Percentiles rank a stretch among this genome's conserved stretches.
Conservation (phyloP, 2,797 vertebrate genomes). For the Momotus momota region DNA sequence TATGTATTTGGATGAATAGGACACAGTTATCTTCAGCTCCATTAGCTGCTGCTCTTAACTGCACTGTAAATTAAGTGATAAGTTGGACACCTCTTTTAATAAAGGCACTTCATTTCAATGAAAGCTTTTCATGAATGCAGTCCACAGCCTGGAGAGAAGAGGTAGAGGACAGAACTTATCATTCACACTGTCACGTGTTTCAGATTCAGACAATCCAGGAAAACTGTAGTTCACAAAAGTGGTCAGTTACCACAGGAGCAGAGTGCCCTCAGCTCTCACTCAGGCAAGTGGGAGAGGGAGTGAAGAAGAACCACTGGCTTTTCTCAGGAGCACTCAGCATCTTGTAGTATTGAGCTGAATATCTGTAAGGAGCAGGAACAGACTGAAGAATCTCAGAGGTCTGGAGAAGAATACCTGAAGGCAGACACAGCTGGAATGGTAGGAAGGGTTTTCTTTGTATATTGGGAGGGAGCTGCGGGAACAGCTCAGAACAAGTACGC, state of each 20-base stretch:
- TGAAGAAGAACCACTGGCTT: background rate
- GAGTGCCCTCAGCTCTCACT: background rate
- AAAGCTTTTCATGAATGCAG: background rate
- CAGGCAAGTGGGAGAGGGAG: background rate
- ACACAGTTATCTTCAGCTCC: background rate
- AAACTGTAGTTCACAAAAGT: background rate
- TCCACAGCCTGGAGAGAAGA: background rate
- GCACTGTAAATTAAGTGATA: background rate
- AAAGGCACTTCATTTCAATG: background rate
- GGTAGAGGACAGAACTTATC: background rate
- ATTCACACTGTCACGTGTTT: background rate
- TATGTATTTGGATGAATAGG: background rate
- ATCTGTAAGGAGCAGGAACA: slow-evolving; percentile 16
- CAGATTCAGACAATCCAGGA: slow-evolving; percentile 31
- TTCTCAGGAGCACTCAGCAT: slow-evolving; percentile 25
- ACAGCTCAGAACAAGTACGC: background rate
- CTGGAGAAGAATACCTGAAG: slow-evolving; percentile 30
- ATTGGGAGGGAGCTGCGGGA: background rate
- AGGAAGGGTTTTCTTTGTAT: slow-evolving; percentile 52
- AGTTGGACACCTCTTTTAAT: background rate
- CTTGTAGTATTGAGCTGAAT: slow-evolving; percentile 25
- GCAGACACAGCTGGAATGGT: slow-evolving; percentile 25
- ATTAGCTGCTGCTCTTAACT: background rate
- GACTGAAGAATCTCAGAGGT: slow-evolving; percentile 7
- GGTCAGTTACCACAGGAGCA: background rate